phyloP scores from a whole-genome alignment of 2,797 vertebrate species.

The Tinamus major region DNA sequence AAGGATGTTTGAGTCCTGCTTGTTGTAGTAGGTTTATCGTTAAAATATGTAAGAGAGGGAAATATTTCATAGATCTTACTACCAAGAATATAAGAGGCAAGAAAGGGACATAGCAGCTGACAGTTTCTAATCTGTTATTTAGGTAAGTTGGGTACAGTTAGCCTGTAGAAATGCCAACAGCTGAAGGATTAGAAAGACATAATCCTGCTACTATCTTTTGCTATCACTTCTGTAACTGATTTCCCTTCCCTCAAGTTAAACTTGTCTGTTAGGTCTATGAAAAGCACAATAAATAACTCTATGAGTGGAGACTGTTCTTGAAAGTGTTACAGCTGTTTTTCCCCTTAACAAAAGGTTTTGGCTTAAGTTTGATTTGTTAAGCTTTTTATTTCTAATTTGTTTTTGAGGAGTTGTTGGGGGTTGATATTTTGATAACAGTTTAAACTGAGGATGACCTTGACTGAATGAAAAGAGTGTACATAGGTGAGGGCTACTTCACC shows the following conservation, averaged over 20 bases:
- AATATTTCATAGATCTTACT: background rate
- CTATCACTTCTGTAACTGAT: background rate
- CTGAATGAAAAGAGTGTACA: background rate
- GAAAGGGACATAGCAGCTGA: background rate
- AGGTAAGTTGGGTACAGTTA: background rate
- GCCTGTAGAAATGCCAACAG: background rate
- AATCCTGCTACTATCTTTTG: background rate
- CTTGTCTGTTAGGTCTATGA: background rate
- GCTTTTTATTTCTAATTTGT: background rate
- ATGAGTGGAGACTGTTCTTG: background rate
- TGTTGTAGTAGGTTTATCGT: background rate
- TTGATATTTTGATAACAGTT: background rate
- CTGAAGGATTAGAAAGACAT: background rate
- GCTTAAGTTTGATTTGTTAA: background rate
- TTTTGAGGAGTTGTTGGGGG: background rate
- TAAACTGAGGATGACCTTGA: background rate
- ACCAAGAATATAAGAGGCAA: background rate
- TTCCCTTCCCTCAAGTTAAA: background rate
- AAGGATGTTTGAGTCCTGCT: background rate
- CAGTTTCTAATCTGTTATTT: background rate
- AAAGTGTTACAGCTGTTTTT: background rate
- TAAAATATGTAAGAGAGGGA: rapidly evolving
- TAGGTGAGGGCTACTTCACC: background rate
- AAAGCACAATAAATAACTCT: too few relatives aligned
- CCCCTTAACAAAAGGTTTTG: background rate